These are phyloP conservation scores for Tringa solitaria DNA, from an alignment of 2,113 vertebrate species.

Conservation along the genomic window DNA sequence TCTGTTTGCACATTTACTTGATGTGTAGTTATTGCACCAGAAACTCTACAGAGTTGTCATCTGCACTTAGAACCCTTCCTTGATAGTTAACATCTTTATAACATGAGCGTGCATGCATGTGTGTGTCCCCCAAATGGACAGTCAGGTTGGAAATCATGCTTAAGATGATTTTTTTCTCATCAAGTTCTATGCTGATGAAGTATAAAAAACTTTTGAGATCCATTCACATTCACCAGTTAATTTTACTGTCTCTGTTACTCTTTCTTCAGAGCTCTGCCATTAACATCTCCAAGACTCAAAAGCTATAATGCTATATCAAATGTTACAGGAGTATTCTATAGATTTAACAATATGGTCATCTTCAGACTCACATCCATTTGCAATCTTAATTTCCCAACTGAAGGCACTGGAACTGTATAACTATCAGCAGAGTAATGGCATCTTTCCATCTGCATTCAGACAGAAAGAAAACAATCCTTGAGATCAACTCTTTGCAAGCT, in stretches of 20 bases:
- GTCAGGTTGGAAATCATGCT: not conserved
- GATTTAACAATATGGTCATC: not conserved
- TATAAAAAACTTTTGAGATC: not conserved
- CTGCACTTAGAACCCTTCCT: not conserved
- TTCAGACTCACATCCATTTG: not conserved
- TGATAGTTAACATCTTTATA: not conserved
- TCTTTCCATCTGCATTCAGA: not conserved
- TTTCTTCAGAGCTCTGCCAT: not conserved
- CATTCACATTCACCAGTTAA: not conserved
- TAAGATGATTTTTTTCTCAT: not conserved
- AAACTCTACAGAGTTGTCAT: not conserved
- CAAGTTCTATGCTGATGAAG: not conserved
- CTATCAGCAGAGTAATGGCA: not conserved
- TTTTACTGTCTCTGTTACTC: not conserved
- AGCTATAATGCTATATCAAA: not conserved
- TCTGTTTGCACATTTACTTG: not conserved
- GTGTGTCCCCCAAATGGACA: not conserved
- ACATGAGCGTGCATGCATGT: rapidly evolving
- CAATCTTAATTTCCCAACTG: not conserved
- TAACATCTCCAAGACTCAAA: not conserved
- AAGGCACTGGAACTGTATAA: not conserved
- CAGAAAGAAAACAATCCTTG: not conserved
- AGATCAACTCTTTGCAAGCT: not conserved
- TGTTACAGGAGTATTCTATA: not conserved
- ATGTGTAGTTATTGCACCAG: not conserved